These are phyloP conservation scores for Allygus modestus DNA, from an alignment of 2,888 invertebrate species.

Conservation along the genomic window DNA sequence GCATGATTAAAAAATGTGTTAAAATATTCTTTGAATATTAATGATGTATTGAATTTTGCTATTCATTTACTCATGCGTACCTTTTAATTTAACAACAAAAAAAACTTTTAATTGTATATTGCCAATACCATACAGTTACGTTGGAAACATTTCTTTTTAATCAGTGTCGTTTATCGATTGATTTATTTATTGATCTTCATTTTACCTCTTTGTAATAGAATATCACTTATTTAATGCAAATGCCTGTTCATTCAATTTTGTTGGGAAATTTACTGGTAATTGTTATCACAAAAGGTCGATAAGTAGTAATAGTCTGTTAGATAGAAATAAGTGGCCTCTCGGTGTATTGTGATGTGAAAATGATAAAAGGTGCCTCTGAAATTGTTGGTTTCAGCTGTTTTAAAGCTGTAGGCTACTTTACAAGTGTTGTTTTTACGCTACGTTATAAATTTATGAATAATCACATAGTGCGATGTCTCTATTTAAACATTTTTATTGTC, in stretches of 20 bases:
- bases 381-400: slow-evolving; percentile 32
- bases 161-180: neutral
- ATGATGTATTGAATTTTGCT: no score
- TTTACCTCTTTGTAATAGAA: neutral
- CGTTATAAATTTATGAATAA: slow-evolving; percentile 21
- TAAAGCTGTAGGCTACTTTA: slow-evolving; percentile 18
- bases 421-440: slow-evolving; percentile 28
- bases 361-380: slow-evolving; percentile 31
- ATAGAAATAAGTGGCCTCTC: slow-evolving; percentile 35
- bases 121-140: neutral
- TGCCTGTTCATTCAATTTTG: neutral
- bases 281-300: slow-evolving; percentile 24
- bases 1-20: no score
- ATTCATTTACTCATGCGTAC: no score
- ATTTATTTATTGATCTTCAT: neutral
- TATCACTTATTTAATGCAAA: no score
- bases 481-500: slow-evolving; percentile 40
- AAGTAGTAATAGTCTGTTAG: slow-evolving; percentile 19
- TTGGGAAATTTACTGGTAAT: slow-evolving; percentile 15
- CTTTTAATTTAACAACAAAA: no score
- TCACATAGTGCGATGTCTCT: slow-evolving; percentile 33
- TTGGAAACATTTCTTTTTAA: neutral
- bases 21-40: no score
- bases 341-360: slow-evolving; percentile 38
- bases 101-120: no score